Evolutionary conservation across 2,113 vertebrate genomes (phyloP).

Genomic region (Gavia stellata): DNA sequence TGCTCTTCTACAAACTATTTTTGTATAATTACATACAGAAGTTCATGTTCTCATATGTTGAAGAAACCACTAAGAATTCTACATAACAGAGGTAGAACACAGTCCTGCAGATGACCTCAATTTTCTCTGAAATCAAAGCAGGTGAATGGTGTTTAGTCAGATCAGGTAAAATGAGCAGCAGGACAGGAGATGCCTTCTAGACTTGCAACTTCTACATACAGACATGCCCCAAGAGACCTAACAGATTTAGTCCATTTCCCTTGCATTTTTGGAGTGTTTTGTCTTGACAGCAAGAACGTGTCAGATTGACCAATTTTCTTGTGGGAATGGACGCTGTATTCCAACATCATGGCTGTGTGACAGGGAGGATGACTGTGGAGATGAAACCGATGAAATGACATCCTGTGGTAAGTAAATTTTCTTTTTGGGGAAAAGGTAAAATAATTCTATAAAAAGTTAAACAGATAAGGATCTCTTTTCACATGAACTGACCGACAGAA

Average conservation of each 20-base stretch:
- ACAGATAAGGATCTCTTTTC: background rate
- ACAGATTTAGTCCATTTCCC: background rate
- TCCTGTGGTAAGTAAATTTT: constrained; percentile 85
- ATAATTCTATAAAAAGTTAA: background rate
- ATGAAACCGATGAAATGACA: constrained; percentile 84
- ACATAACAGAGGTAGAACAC: background rate
- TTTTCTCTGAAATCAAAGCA: background rate
- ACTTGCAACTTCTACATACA: background rate
- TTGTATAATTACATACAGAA: background rate
- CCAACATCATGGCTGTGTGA: constrained; percentile 89
- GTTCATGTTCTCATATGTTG: background rate
- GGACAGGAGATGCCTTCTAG: background rate
- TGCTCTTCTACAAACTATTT: background rate
- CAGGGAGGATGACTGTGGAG: constrained; percentile 92
- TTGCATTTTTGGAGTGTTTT: constrained; percentile 33
- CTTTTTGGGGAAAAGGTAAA: background rate
- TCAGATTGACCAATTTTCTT: constrained; percentile 88
- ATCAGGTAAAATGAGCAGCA: background rate
- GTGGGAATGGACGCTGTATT: constrained; percentile 90
- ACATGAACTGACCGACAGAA: background rate
- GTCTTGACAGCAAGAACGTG: constrained; percentile 83
- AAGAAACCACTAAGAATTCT: background rate
- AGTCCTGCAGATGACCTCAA: background rate
- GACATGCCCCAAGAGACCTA: background rate
- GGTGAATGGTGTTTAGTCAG: background rate